These are phyloP conservation scores for Thomomys bottae DNA, from an alignment of 2,113 vertebrate genomes.

Conservation along the genomic window DNA sequence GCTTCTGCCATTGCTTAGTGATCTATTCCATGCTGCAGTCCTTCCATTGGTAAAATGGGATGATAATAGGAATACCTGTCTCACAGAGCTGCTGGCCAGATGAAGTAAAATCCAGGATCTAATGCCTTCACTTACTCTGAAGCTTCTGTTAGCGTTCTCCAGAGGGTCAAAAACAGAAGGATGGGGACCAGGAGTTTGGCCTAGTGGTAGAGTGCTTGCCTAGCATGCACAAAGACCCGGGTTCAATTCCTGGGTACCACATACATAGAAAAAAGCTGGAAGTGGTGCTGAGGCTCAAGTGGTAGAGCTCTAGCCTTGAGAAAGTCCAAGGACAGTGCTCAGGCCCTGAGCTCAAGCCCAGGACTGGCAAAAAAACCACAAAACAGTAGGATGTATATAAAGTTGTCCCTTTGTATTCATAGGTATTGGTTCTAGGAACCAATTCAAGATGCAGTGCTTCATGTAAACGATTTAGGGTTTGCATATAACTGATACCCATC, in stretches of 20 bases:
- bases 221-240: too few species aligned
- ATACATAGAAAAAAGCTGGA: too few species aligned
- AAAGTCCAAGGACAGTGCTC: too few species aligned
- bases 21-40: neutral
- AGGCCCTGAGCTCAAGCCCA: too few species aligned
- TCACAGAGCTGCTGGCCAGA: too few species aligned
- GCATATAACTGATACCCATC: too few species aligned
- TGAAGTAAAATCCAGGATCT: neutral
- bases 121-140: neutral
- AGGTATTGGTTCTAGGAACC: neutral
- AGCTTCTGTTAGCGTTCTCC: neutral
- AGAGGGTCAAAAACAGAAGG: neutral
- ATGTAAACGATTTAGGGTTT: neutral
- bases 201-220: too few species aligned
- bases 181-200: too few species aligned
- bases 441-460: neutral
- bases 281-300: too few species aligned
- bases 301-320: too few species aligned
- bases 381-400: neutral
- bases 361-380: too few species aligned
- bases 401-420: neutral
- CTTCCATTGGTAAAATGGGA: neutral
- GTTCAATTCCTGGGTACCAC: too few species aligned
- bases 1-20: neutral
- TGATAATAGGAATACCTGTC: neutral